Base-by-base conservation (phyloP, 2,113 vertebrate species). In the Misgurnus anguillicaudatus region DNA sequence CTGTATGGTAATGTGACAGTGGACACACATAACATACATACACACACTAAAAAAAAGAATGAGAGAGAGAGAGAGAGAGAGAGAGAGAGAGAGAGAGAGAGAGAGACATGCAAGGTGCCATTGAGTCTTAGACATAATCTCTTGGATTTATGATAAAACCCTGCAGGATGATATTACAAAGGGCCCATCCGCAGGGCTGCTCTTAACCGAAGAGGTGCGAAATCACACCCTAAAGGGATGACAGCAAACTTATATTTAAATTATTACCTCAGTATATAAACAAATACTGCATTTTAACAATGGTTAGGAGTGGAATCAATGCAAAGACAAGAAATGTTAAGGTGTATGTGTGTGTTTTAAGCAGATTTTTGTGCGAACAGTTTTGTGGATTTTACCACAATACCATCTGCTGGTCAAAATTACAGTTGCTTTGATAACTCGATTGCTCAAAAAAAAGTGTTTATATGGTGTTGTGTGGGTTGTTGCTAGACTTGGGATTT, bases 71-170 rank as follows among this genome's bases (percentile, higher is more conserved):
- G 24, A 76, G 39, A 81, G 42, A 55, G 38, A 38, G 63, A 8
- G 55, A 62, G 17, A 53, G 6, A 65, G 17, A 76, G 47, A 81
- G 16, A 47, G 66, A 5, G 57, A 57, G 31, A 57, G 9, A 67
- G 19, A 77, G 42, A 81, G 39, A 58, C 58, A 67, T 62, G 39
- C 82, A 71, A 86, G 93, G 91, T 93, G 92, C 92, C 93, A 90
- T 80, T 1, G 80, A 87, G 92, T 94, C 92, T 92, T 87, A 72
- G 80, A 87, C 84, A 85, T 91, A 92, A 87, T 86, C 90, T 51
- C 6, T 10, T 58, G 85, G 88, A 88, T 91, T 91, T 91, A 86
- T 81, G 80, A 78, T 86, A 88, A 89, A 88, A 89, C 88, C 73
- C 78, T 48, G 64, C 41, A 82, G 85, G 88, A 83, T 88, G 87